Base-by-base conservation (phyloP, 1,140 invertebrate genomes). In the Olivierus martensii region DNA sequence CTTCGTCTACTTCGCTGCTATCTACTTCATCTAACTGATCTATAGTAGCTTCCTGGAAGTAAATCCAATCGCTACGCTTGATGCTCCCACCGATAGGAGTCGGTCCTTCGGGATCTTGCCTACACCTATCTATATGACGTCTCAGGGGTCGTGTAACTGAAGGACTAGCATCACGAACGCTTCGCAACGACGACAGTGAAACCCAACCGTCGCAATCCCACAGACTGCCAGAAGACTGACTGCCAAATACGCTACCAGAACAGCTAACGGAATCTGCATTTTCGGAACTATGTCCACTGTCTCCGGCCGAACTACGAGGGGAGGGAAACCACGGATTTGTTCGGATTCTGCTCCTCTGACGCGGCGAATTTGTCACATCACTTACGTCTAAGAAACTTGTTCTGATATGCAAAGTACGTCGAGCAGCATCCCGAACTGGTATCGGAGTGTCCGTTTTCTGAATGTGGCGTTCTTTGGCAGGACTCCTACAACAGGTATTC, bases 301-400 rank as follows among this genome's bases (percentile, higher is more conserved):
- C 52, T 4, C 35, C n/a, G 17, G 35, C 49, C 18, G 49, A 52
- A 35, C 21, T 47, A 21, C 42, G 43, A 12, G 55, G 55, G 0
- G 55, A 56, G 9, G 55, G 55, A 7, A 56, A 34, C 55, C 55
- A 56, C 1, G 55, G 55, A 42, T 56, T 56, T 11, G 55, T 56
- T 10, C 51, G 39, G 18, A 56, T 56, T 14, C 55, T 36, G 11
- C 39, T 43, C 12, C 55, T 48, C 5, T 44, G 49, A 34, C 55
- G 39, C n/a, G 55, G 55, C 10, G 39, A 36, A 12, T 42, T 41
- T n/a, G 48, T 42, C 11, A 19, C 36, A 19, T 42, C 28, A 22
- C 43, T 43, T 17, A 49, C 42, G 21, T 55, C 53, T 36, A 55
- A 22, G 12, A 55, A 50, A 14, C 48, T 51, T 9, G 53, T 55